Evolutionary conservation across 2,888 invertebrate genomes (phyloP), one percentile per base, ranked within the genome.

Genomic region (Saturnia pavonia): DNA sequence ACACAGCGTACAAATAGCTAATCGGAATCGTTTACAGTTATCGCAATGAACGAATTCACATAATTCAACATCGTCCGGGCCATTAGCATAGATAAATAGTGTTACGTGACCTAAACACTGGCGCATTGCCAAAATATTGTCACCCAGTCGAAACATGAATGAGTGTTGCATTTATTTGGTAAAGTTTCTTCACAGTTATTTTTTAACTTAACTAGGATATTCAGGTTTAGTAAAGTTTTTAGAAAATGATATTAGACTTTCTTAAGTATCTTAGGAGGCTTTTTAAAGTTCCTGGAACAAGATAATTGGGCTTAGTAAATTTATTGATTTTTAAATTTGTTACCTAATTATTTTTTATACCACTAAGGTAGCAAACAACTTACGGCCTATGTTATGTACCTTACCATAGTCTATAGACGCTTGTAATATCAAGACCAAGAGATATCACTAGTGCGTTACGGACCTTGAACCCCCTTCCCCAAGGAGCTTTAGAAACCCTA

Each of bases 31-130:
- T 70, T 70, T 45, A 68, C 69, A 63, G 69, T 69, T 83, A 82
- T 78, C 76, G 76, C 74, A 83, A 84, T 82, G 81, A 82, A 80
- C 79, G 82, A 83, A 84, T 83, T 87, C 86, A 87, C 87, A 89
- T 88, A 89, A 88, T 85, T 88, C 83, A 82, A 78, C 82, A 80
- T 81, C 84, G 86, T 86, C 85, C 83, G 77, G 78, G 77, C 86
- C 89, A 89, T 90, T 88, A 88, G 79, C 78, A 75, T 80, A 81
- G 86, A 87, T 85, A 84, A 86, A 88, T 83, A 80, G 84, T 80
- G 77, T 80, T 81, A 72, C 80, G 77, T 86, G 83, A 82, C 84
- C 73, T 73, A 73, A 74, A 72, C 78, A 80, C 81, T 87, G 82
- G 82, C 83, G 73, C 75, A 65, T 76, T 79, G 87, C 84, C 84